Base-by-base conservation (phyloP, 1,140 invertebrate species). In the Calliopsis andreniformis region DNA sequence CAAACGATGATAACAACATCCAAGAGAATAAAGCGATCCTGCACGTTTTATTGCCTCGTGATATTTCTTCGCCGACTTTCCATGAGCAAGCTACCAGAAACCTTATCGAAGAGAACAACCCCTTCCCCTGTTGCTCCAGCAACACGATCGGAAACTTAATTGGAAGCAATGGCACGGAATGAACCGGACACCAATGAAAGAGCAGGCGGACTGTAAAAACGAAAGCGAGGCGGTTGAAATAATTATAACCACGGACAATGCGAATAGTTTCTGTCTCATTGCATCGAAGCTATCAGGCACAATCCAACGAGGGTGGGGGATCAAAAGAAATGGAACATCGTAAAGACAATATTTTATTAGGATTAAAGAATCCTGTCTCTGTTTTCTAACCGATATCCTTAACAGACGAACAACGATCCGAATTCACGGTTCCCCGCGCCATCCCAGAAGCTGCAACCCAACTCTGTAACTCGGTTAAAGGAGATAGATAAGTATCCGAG, bases 121-220 rank as follows among this genome's bases (percentile, higher is more conserved):
- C 28, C 28, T 25, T 16, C 10, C 49, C 56, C 10, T 32, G 53
- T 7, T 28, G 25, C 39, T 23, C 3, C 18, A 8, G 35, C 43
- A 20, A 76, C 59, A 18, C 51, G 59, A 47, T 30, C 53, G 35
- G 61, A 42, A 70, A 66, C 59, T 64, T 83, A 85, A 86, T 79
- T 80, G 77, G 64, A 71, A 58, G 51, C 58, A 83, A 76, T 64
- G 76, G 56, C 35, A 47, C 51, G 79, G 63, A 76, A 63, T 30
- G 39, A 61, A 39, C 20, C 10, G 67, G 18, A 51, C 23, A 63
- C 16, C 49, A 20, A 68, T 35, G 39, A 71, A 77, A 32, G 6
- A n/a, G 35, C 14, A 25, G 47, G 4, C 30, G 49, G 32, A n/a
- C 39, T 18, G 20, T 32, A 16, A 25, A 20, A 49, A 20, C 16